Evolutionary conservation across 1,140 invertebrate species (phyloP), one percentile per base, ranked within the genome.

Genomic region (Adelges cooleyi): DNA sequence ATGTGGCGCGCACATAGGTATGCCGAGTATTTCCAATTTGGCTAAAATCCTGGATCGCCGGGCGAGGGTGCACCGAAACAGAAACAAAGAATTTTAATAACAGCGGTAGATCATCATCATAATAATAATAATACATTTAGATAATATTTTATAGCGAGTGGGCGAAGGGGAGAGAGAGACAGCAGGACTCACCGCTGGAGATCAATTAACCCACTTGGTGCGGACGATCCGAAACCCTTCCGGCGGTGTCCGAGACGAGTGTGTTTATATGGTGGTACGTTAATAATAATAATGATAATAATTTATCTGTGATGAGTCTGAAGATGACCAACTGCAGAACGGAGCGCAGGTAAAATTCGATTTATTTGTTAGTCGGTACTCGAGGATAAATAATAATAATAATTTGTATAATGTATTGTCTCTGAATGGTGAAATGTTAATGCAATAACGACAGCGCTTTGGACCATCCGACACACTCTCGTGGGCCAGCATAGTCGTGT

Each of bases 21-120:
- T 54, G 38, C 36, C 20, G 42, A 54, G 42, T 40, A 54, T 40
- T 53, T 36, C 18, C 27, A 33, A 53, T 18, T 54, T 40, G 52
- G 52, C 33, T 38, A 23, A 54, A 54, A 40, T 54, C 36, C 29
- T 11, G 5, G 29, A 33, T 33, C 11, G 29, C 29, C 29, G 29
- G 29, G 11, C 29, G 5, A 33, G 29, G 29, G 29, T 33, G 11
- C 29, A 33, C 29, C 29, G 29, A 42, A 42, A 42, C 25, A 56
- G 17, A 13, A 13, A 44, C 40, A 44, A 59, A 27, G 54, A 59
- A 59, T 59, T 59, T 59, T 59, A 59, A 59, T 59, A 59, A 59
- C 54, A 59, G 44, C 54, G 38, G 29, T 33, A 33, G 29, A 33
- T 33, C 29, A 33, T 33, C 29, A 11, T n/a, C n/a, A n/a, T n/a